Evolutionary conservation across 1,140 invertebrate species (phyloP).

Genomic region (Antheraea mylitta): DNA sequence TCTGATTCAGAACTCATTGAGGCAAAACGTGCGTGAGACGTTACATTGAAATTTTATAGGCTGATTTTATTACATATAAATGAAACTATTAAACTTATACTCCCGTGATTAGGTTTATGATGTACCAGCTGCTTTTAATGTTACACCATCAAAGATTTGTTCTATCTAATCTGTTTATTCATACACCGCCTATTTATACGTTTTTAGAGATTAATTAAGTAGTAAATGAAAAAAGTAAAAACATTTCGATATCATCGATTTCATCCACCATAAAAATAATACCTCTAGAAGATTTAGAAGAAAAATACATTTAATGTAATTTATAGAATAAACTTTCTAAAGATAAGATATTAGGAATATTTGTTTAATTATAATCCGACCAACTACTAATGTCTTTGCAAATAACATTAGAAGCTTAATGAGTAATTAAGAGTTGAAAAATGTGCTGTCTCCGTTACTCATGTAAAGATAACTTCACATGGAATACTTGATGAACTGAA

Average conservation of each 20-base stretch:
- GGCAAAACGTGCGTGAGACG: conserved; percentile 58
- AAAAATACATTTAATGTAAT: neutral
- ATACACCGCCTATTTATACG: conserved; percentile 20
- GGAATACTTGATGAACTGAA: too few relatives aligned
- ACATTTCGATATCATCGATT: conserved; percentile 23
- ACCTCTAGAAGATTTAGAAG: conserved; percentile 18
- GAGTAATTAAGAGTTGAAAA: too few relatives aligned
- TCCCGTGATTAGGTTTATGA: conserved; percentile 64
- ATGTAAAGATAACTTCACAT: too few relatives aligned
- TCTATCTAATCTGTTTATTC: conserved; percentile 24
- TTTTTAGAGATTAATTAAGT: conserved; percentile 35
- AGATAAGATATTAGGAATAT: neutral
- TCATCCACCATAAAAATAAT: conserved; percentile 27
- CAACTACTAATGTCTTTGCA: too few relatives aligned
- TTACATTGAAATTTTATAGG: conserved; percentile 65
- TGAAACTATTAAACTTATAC: conserved; percentile 72
- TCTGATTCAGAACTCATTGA: conserved; percentile 61
- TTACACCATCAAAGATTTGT: conserved; percentile 33
- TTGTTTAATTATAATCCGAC: too few relatives aligned
- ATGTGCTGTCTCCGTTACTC: too few relatives aligned
- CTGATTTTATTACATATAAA: conserved; percentile 70
- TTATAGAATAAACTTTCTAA: neutral
- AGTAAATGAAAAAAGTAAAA: conserved; percentile 29
- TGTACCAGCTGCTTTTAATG: conserved; percentile 38
- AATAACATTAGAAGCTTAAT: too few relatives aligned